Percentiles rank a stretch among this genome's conserved stretches.
phyloP scores from a whole-genome alignment of 2,113 vertebrate genomes.

The Cettia cetti region DNA sequence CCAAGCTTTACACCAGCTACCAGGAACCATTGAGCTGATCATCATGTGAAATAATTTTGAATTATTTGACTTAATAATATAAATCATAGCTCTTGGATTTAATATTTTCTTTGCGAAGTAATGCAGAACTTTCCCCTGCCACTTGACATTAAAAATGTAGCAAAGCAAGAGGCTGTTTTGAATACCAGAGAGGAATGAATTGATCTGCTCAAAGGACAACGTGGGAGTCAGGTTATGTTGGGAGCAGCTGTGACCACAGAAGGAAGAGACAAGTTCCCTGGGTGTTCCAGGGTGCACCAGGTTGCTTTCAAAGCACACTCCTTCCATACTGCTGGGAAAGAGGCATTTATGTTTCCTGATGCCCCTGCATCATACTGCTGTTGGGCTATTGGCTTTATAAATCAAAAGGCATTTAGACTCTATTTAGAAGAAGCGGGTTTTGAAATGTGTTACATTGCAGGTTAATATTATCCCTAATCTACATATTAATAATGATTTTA shows the following conservation, averaged over 20 bases:
- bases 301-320: not conserved
- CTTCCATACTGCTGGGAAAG: not conserved
- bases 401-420: not conserved
- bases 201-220: not conserved
- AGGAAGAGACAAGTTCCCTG: not conserved
- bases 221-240: not conserved
- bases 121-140: not conserved
- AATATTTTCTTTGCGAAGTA: slow-evolving; percentile 10
- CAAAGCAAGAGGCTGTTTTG: not conserved
- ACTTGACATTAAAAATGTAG: slow-evolving; percentile 17
- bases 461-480: not conserved
- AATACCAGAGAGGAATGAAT: not conserved
- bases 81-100: slow-evolving; percentile 1
- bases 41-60: slow-evolving; percentile 17
- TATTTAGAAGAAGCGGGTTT: not conserved
- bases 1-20: slow-evolving; percentile 22
- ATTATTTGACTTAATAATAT: slow-evolving; percentile 5
- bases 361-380: not conserved
- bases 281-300: not conserved
- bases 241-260: not conserved
- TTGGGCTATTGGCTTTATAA: not conserved
- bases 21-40: not conserved
- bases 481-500: not conserved
- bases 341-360: not conserved
- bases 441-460: not conserved